These are phyloP conservation scores for Ischnura elegans DNA, from an alignment of 2,888 invertebrate species.

Conservation along the genomic window DNA sequence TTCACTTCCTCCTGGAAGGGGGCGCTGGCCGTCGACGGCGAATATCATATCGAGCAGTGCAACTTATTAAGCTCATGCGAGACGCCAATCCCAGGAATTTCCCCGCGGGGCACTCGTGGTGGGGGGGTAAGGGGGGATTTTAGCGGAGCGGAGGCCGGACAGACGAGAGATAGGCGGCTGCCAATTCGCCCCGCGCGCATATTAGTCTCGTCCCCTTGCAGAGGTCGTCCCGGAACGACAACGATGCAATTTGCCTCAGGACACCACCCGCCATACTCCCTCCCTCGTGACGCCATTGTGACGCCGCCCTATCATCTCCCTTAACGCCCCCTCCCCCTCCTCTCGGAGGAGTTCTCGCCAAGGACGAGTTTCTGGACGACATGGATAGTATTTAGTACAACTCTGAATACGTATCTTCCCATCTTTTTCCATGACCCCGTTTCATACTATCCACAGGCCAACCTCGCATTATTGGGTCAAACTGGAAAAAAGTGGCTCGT, in stretches of 20 bases:
- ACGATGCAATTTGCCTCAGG: conserved; percentile 3
- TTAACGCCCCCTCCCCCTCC: not conserved
- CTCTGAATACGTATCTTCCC: not conserved
- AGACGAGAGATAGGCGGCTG: not conserved
- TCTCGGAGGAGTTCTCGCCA: no score
- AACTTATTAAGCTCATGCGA: not conserved
- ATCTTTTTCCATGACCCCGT: not conserved
- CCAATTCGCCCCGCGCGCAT: conserved; percentile 13
- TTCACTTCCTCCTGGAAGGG: not conserved
- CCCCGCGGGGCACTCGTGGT: not conserved
- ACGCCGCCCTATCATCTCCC: not conserved
- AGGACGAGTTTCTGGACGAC: not conserved
- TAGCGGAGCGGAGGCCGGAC: not conserved
- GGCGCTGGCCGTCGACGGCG: not conserved
- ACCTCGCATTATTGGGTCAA: no score
- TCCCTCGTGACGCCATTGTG: not conserved
- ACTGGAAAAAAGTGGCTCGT: no score
- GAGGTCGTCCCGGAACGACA: not conserved
- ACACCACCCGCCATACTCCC: not conserved
- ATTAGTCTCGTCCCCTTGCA: not conserved
- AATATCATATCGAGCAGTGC: not conserved
- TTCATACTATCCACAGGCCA: not conserved
- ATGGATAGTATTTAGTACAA: not conserved
- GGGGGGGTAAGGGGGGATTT: not conserved
- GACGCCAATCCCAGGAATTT: conserved; percentile 23